Base-by-base conservation (phyloP, 1,140 invertebrate genomes). In the Psilanteris sp. region DNA sequence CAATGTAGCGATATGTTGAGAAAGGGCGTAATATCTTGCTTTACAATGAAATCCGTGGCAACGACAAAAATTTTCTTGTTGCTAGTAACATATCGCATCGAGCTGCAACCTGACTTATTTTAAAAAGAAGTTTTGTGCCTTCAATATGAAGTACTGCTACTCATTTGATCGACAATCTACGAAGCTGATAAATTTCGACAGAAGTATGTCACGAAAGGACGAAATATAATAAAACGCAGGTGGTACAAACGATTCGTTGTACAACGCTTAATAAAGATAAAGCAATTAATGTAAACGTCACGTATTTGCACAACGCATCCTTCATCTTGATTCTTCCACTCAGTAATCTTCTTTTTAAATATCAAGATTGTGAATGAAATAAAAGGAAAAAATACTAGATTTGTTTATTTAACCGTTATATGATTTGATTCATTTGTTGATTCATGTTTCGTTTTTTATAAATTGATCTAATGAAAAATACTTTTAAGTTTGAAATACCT, bases 281-380 rank as follows among this genome's bases (percentile, higher is more conserved):
- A 83, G 83, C 83, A 85, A 85, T 84, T 84, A 85, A 85, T 83
- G 80, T 77, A 73, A 75, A 79, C 80, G 76, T 82, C 81, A 82
- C 79, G 62, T 81, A 76, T 82, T 73, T 79, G 77, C 70, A 55
- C 70, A 50, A 74, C 57, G 59, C 39, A 64, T 77, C 48, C 62
- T 57, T 37, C 36, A 61, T 61, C 55, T 57, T 67, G 8, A 24
- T 46, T 43, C 52, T 57, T 15, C 22, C 43, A 29, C 39, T 76
- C 54, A 39, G 50, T 52, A 50, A 67, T 57, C 64, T 50, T 55
- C n/a, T n/a, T n/a, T n/a, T n/a, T n/a, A n/a, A n/a, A n/a, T n/a
- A n/a, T n/a, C n/a, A n/a, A n/a, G n/a, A n/a, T n/a, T n/a, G n/a
- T n/a, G n/a, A n/a, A n/a, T n/a, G n/a, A n/a, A n/a, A n/a, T n/a